A percentile compares a stretch with the other conserved stretches of the same genome.
phyloP scores from a whole-genome alignment of 2,797 vertebrate species.

The Rousettus madagascariensis region DNA sequence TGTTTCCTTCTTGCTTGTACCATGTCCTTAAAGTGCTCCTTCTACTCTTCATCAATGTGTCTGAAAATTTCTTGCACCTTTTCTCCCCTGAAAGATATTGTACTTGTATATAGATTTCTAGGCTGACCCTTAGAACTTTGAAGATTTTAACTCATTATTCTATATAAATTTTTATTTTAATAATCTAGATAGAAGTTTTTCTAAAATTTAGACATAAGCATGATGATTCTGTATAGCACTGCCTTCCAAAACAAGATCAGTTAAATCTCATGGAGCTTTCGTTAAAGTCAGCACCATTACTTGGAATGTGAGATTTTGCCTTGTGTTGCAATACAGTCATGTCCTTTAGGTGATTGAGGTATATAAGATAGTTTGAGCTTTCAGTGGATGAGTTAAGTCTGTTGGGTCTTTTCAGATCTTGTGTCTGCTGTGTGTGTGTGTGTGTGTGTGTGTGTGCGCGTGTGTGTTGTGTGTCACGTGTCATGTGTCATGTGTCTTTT shows the following conservation, averaged over 20 bases:
- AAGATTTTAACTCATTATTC: background rate
- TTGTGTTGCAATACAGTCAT: background rate
- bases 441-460: fast-evolving
- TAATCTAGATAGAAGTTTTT: background rate
- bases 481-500: background rate
- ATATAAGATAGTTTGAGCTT: background rate
- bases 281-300: background rate
- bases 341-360: background rate
- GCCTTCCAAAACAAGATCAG: background rate
- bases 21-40: background rate
- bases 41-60: background rate
- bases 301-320: background rate
- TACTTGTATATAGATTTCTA: background rate
- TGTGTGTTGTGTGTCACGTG: background rate
- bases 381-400: background rate
- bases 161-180: constrained; percentile 22
- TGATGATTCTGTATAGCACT: background rate
- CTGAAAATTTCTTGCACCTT: background rate
- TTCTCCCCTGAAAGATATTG: background rate
- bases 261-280: background rate
- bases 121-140: background rate
- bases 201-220: background rate
- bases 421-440: background rate
- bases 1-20: background rate
- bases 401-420: background rate